Conservation (phyloP, 1,140 invertebrate species). For the Drosophila grimshawi region DNA sequence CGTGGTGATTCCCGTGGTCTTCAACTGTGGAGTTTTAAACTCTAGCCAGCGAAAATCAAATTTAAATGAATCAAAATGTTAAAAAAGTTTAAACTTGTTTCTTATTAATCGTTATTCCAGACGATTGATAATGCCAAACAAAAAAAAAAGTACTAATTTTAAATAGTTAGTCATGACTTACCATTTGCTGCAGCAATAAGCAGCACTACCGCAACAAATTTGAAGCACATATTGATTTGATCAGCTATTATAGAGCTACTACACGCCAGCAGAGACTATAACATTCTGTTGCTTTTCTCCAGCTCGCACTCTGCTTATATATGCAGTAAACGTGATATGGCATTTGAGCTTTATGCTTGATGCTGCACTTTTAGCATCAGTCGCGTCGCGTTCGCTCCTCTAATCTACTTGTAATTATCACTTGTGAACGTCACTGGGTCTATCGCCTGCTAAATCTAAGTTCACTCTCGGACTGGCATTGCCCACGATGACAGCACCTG, state of each 20-base stretch:
- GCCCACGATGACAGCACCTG: slow-evolving; percentile 19
- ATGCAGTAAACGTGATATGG: neutral
- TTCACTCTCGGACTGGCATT: slow-evolving; percentile 32
- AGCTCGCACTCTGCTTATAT: slow-evolving; percentile 46
- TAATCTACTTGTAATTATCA: neutral
- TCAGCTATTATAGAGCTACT: slow-evolving; percentile 49
- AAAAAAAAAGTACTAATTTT: no score
- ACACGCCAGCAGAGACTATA: slow-evolving; percentile 37
- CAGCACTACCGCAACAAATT: slow-evolving; percentile 36
- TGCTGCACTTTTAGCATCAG: neutral
- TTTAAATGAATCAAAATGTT: no score
- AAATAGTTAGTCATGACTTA: slow-evolving; percentile 17
- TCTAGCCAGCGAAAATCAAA: no score
- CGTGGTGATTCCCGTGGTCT: no score
- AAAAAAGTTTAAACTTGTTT: no score
- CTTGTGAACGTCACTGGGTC: neutral
- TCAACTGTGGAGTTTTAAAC: no score
- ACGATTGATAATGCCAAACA: no score
- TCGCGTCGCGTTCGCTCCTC: neutral
- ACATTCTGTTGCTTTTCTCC: slow-evolving; percentile 52
- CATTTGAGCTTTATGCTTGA: neutral
- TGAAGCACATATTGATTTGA: slow-evolving; percentile 38
- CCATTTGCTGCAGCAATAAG: slow-evolving; percentile 35
- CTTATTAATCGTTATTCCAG: no score
- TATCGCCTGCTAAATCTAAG: neutral